Evolutionary conservation across 1,140 invertebrate species (phyloP), one percentile per base, ranked within the genome.

Genomic region (Aphaenogaster rudis): DNA sequence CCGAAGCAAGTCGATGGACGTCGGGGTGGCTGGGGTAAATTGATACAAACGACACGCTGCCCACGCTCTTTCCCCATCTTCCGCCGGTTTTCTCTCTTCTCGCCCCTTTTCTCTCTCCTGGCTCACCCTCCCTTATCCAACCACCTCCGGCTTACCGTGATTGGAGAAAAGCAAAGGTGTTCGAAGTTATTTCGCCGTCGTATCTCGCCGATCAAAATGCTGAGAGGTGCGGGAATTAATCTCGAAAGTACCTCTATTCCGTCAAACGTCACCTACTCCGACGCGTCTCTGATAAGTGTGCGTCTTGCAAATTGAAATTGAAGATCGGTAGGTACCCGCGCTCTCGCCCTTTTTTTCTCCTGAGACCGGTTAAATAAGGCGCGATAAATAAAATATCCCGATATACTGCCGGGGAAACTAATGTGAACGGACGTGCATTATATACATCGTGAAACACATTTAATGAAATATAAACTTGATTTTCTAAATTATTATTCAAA

Each of bases 41-140:
- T 93, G 92, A 93, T 93, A 93, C 92, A 93, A 93, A 93, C 92
- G 92, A 93, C 92, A 92, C 88, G 76, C 90, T 90, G 84, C 79
- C 88, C 90, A 85, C 71, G 84, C 87, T 72, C 80, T 54, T 48
- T 39, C 45, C 36, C 67, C 72, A 21, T 86, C 78, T 71, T 59
- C 28, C 28, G 17, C n/a, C n/a, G 52, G 64, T 48, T 50, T 8
- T 66, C 42, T 50, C 64, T 28, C 63, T 45, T 2, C 15, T 17
- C n/a, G 8, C 6, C n/a, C 28, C 33, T 67, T 17, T 36, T 52
- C 66, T 45, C 33, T 63, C 15, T 11, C 48, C 28, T 52, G n/a
- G 17, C 61, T 77, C 48, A 3, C 52, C 33, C 36, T 64, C 33
- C n/a, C 63, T 42, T 64, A 21, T 66, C 87, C 59, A 21, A 21